These are phyloP conservation scores for Tricholauxania praeusta DNA, from an alignment of 2,888 invertebrate species.

Conservation along the genomic window DNA sequence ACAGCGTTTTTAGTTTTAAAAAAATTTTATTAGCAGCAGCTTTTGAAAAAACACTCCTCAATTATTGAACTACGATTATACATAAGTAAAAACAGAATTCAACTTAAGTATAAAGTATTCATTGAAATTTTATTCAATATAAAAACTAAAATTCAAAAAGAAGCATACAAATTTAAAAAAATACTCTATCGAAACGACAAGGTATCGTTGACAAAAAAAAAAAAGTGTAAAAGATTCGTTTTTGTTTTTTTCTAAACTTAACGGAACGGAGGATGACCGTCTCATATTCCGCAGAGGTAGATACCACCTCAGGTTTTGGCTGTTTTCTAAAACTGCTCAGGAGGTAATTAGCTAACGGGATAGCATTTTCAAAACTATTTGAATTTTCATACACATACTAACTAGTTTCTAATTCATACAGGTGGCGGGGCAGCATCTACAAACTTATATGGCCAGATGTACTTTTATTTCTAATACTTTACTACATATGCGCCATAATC, in stretches of 20 bases:
- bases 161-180: background rate
- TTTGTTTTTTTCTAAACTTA: too few relatives aligned
- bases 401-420: constrained; percentile 60
- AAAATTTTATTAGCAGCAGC: background rate
- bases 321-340: constrained; percentile 57
- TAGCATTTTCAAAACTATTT: too few relatives aligned
- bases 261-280: constrained; percentile 52
- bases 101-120: background rate
- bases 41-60: background rate
- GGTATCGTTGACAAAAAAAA: background rate
- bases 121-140: background rate
- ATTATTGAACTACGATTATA: background rate
- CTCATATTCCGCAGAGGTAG: constrained; percentile 59
- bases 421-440: constrained; percentile 95
- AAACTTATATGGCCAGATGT: constrained; percentile 92
- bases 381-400: too few relatives aligned
- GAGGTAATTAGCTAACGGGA: constrained; percentile 47
- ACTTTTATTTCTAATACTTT: constrained; percentile 78
- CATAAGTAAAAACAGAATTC: background rate
- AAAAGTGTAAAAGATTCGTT: background rate
- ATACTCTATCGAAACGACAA: constrained; percentile 22
- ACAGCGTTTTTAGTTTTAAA: too few relatives aligned
- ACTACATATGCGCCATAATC: constrained; percentile 70
- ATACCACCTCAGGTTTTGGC: constrained; percentile 55
- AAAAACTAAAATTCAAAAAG: background rate